These are phyloP conservation scores for Thecophora atra DNA, from an alignment of 2,888 invertebrate genomes.

Conservation along the genomic window DNA sequence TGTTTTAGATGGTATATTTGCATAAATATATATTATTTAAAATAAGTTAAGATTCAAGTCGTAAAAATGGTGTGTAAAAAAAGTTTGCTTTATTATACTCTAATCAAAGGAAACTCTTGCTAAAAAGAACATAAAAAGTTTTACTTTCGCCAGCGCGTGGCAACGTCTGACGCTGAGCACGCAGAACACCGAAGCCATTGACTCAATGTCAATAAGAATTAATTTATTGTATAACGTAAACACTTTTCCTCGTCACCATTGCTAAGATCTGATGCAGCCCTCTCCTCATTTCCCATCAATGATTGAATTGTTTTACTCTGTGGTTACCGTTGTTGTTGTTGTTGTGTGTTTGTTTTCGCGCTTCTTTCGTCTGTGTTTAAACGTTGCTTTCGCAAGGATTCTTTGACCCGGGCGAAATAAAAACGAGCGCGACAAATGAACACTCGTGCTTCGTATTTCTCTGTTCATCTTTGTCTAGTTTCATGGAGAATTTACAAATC, in stretches of 20 bases:
- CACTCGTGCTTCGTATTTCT: not conserved
- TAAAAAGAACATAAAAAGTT: no score
- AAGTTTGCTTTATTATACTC: no score
- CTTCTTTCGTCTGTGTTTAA: not conserved
- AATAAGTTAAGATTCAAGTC: no score
- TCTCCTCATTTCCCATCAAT: no score
- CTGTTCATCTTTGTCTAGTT: not conserved
- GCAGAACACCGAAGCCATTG: not conserved
- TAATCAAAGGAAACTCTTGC: no score
- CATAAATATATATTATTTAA: no score
- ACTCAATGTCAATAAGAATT: not conserved
- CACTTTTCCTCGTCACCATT: not conserved
- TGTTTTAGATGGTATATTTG: no score
- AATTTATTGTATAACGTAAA: constrained; percentile 6
- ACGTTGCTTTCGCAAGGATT: not conserved
- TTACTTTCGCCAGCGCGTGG: not conserved
- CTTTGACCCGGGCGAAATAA: constrained; percentile 3
- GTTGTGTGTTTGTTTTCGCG: not conserved
- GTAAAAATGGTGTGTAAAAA: no score
- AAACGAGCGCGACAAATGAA: not conserved
- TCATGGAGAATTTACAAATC: no score
- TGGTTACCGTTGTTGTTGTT: not conserved
- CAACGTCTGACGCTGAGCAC: not conserved
- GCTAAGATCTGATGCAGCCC: not conserved
- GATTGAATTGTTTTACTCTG: no score